Evolutionary conservation across 2,888 invertebrate genomes (phyloP).

Genomic region (Thysanoteuthis rhombus): DNA sequence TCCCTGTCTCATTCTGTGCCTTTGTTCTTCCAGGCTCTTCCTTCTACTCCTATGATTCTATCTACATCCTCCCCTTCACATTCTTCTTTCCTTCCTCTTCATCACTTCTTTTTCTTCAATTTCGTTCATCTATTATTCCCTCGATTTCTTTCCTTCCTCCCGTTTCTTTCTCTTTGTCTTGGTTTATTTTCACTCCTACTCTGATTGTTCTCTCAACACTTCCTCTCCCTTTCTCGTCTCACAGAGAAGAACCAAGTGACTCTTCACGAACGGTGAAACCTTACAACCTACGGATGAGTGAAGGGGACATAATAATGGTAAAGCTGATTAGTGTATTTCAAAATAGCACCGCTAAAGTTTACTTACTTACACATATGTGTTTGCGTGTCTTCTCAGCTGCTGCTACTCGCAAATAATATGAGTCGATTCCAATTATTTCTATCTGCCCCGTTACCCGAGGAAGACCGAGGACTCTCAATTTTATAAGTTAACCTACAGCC

Average conservation of each 20-base stretch:
- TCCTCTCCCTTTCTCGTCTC: neutral
- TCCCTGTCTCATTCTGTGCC: neutral
- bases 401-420: neutral
- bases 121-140: neutral
- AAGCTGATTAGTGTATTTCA: too few relatives aligned
- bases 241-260: neutral
- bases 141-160: neutral
- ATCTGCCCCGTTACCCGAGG: neutral
- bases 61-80: neutral
- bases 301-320: neutral
- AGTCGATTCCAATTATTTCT: neutral
- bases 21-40: neutral
- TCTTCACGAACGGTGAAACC: neutral
- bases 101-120: neutral
- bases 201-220: too few relatives aligned
- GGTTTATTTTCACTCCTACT: neutral
- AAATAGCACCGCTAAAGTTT: too few relatives aligned
- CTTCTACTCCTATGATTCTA: neutral
- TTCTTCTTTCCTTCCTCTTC: conserved; percentile 15
- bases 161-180: neutral
- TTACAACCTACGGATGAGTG: neutral
- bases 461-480: neutral
- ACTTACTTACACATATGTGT: too few relatives aligned
- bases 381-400: too few relatives aligned
- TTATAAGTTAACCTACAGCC: neutral